Base-by-base conservation (phyloP, 2,888 invertebrate species). In the Hipparchia semele region DNA sequence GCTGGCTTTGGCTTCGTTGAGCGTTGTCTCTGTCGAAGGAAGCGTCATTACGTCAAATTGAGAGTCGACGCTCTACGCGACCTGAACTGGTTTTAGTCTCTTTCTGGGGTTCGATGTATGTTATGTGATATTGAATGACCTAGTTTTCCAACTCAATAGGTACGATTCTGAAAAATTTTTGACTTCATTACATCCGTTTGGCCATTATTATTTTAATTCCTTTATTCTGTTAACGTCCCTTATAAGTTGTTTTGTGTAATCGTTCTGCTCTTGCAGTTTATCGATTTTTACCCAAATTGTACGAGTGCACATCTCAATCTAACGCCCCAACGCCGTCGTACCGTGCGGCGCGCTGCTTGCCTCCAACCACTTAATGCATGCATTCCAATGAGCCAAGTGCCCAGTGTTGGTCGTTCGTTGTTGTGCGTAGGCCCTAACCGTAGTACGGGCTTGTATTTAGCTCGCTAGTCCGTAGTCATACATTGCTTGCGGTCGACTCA, bases 401-500 rank as follows among this genome's bases (percentile, higher is more conserved):
- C 68, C 70, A 70, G 65, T 75, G 68, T 78, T 74, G 77, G 77
- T 71, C 78, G 78, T 79, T 62, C 79, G 73, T 78, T 80, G 80
- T 83, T 81, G 82, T 81, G 70, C 77, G 78, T 79, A 76, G 78
- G 78, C 72, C 72, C 74, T 71, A 73, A 51, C 68, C 72, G 74
- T 76, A 75, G 74, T 72, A 51, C 73, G 75, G 72, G 73, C 70
- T 74, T 33, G 65, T 65, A 65, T 67, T 64, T 68, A 60, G 62
- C 60, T 72, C 74, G 74, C 69, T 69, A 66, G 61, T 70, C 83
- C 82, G 80, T 73, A 77, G 80, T 81, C 83, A 79, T 83, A 79
- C 84, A 84, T 83, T 79, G 89, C 87, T 87, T 87, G 84, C 83
- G 78, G 82, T 75, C 82, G 75, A 77, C 76, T 39, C 61, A 60